Percentiles rank a stretch among this genome's conserved stretches.
Conservation (phyloP, 2,888 invertebrate genomes). For the Cantharis flavilabris region DNA sequence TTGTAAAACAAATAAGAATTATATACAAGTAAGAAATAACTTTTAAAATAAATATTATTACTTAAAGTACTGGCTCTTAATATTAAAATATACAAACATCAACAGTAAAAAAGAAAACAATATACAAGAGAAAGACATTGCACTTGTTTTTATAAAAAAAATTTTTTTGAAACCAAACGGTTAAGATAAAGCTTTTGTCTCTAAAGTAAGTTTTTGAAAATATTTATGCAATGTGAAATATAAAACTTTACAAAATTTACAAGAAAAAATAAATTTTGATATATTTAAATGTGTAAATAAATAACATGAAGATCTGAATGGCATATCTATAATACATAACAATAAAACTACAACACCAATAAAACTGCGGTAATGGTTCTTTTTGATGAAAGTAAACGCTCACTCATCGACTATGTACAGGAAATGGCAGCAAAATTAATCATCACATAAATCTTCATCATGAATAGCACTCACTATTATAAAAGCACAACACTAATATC, state of each 20-base stretch:
- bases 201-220: constrained; percentile 20
- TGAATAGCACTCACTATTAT: not conserved
- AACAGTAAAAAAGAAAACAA: constrained; percentile 53
- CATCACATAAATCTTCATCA: not conserved
- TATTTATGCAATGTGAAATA: constrained; percentile 44
- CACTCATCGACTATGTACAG: not conserved
- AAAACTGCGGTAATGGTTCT: constrained; percentile 38
- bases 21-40: constrained; percentile 51
- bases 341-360: constrained; percentile 57
- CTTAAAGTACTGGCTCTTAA: constrained; percentile 57
- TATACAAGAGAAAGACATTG: constrained; percentile 48
- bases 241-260: constrained; percentile 49
- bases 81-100: constrained; percentile 57
- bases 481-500: not conserved
- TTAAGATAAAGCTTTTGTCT: constrained; percentile 1
- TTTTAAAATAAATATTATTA: constrained; percentile 53
- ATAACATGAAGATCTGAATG: constrained; percentile 51
- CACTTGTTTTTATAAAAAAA: constrained; percentile 38
- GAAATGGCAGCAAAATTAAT: constrained; percentile 1
- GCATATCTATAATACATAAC: constrained; percentile 54
- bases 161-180: constrained; percentile 11
- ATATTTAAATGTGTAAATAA: constrained; percentile 45
- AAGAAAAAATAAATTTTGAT: constrained; percentile 24
- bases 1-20: constrained; percentile 13
- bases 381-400: constrained; percentile 33